These are phyloP conservation scores for Leptinotarsa peninsularis DNA, from an alignment of 2,888 invertebrate species.

Conservation along the genomic window DNA sequence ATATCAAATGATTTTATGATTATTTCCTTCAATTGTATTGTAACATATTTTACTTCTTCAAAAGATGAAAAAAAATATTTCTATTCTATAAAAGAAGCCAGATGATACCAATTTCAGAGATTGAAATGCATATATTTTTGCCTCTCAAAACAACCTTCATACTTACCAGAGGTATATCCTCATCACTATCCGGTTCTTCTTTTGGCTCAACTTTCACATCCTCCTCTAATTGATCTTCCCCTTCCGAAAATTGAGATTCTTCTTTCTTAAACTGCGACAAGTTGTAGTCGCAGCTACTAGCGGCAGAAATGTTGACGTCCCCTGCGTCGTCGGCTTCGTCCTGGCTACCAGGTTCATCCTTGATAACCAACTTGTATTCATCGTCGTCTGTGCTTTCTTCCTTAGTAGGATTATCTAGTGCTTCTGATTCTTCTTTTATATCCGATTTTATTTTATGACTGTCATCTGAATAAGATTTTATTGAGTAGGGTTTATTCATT, in stretches of 20 bases:
- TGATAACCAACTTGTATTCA: conserved; percentile 63
- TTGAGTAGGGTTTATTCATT: neutral
- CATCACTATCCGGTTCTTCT: conserved; percentile 71
- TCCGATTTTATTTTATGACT: conserved; percentile 34
- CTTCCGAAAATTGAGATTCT: conserved; percentile 65
- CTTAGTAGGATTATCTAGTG: conserved; percentile 6
- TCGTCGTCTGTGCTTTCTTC: conserved; percentile 60
- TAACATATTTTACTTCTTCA: too few species aligned
- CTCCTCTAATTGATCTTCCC: conserved; percentile 62
- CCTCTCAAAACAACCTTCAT: neutral
- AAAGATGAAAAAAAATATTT: too few species aligned
- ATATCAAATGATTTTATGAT: too few species aligned
- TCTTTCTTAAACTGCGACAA: conserved; percentile 74
- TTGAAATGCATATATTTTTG: too few species aligned
- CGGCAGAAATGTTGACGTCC: conserved; percentile 67
- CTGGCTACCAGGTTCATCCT: conserved; percentile 59
- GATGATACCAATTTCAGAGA: too few species aligned
- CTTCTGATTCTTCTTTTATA: conserved; percentile 24
- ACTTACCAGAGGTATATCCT: conserved; percentile 81
- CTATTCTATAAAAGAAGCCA: too few species aligned
- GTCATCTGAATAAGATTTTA: conserved; percentile 1
- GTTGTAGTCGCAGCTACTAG: conserved; percentile 80
- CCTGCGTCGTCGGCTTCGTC: conserved; percentile 55
- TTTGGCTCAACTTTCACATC: conserved; percentile 55
- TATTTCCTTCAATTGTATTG: too few species aligned